These are phyloP conservation scores for Sternotherus odoratus DNA, from an alignment of 2,797 vertebrate species.

Conservation along the genomic window DNA sequence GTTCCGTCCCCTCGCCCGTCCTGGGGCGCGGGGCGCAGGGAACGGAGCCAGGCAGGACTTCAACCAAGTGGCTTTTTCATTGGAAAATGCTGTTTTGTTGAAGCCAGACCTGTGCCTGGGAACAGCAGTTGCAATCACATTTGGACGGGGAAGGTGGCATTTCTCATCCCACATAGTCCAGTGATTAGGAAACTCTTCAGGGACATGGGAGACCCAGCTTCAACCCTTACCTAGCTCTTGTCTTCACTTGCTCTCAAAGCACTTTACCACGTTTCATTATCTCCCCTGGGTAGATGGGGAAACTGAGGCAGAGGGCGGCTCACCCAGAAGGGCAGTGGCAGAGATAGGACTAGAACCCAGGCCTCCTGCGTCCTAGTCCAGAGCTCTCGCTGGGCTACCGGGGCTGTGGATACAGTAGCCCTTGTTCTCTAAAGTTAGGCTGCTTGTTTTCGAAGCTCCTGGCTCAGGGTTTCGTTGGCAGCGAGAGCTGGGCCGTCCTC, in stretches of 20 bases:
- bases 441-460: background rate
- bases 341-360: background rate
- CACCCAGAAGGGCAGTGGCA: background rate
- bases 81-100: background rate
- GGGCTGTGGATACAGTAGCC: background rate
- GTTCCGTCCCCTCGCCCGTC: fast-evolving
- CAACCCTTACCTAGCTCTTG: background rate
- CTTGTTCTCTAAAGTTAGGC: background rate
- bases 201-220: background rate
- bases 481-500: background rate
- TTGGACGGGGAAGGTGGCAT: background rate
- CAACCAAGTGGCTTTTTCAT: background rate
- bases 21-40: fast-evolving
- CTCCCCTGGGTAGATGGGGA: background rate
- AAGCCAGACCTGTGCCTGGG: background rate
- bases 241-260: background rate
- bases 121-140: background rate
- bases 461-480: background rate
- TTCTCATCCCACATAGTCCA: background rate
- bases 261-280: background rate
- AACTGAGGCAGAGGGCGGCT: background rate
- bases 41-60: background rate
- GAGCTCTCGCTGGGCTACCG: no score
- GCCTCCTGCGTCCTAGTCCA: no score
- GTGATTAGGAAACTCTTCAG: background rate